phyloP scores from a whole-genome alignment of 2,888 invertebrate species.

The Dynastes maya region DNA sequence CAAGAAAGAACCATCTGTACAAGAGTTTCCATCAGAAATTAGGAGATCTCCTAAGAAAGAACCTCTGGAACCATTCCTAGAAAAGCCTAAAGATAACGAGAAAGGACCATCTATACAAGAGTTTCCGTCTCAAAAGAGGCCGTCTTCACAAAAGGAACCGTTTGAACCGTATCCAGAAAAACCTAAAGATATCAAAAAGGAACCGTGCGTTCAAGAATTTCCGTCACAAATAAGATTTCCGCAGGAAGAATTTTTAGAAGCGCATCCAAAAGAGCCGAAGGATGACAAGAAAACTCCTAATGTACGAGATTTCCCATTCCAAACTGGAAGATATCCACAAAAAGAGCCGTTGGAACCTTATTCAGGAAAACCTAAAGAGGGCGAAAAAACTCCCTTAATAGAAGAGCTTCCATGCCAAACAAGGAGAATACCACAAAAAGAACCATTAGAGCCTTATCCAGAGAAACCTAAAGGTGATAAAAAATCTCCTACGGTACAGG shows the following conservation, averaged over 20 bases:
- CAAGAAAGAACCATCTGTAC: slow-evolving; percentile 47
- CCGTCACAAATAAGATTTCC: slow-evolving; percentile 54
- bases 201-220: slow-evolving; percentile 50
- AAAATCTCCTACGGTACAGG: slow-evolving; percentile 34
- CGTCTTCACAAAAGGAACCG: slow-evolving; percentile 43
- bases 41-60: slow-evolving; percentile 54
- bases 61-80: slow-evolving; percentile 48
- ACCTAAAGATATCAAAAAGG: slow-evolving; percentile 20
- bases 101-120: slow-evolving; percentile 35
- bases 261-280: slow-evolving; percentile 45
- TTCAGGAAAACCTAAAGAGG: slow-evolving; percentile 50
- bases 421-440: slow-evolving; percentile 52
- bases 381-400: neutral
- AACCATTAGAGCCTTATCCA: slow-evolving; percentile 47
- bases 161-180: slow-evolving; percentile 53
- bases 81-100: slow-evolving; percentile 43
- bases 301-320: slow-evolving; percentile 43
- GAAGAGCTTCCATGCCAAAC: slow-evolving; percentile 54
- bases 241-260: slow-evolving; percentile 49
- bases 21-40: slow-evolving; percentile 58
- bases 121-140: slow-evolving; percentile 39
- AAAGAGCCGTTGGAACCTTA: slow-evolving; percentile 56
- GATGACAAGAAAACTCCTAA: slow-evolving; percentile 6
- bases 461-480: slow-evolving; percentile 31
- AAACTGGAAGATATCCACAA: slow-evolving; percentile 44